Conservation (phyloP, 2,888 invertebrate genomes). For the Phalangium opilio region DNA sequence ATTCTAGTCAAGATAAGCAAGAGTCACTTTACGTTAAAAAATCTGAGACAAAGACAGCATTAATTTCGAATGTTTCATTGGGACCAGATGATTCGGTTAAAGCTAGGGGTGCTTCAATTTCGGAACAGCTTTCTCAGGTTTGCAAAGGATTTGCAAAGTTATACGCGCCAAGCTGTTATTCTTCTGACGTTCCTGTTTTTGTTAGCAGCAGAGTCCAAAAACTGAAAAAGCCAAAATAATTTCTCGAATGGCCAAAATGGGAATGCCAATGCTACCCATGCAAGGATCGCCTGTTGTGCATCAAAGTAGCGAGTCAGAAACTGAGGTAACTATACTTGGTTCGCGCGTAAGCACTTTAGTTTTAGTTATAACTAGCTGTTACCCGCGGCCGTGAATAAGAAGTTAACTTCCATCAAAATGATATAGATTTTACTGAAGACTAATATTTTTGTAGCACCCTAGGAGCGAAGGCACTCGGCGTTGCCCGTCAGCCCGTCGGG, state of each 20-base stretch:
- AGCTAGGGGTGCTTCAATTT: conserved; percentile 15
- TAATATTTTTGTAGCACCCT: too few species aligned
- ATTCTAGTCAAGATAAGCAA: too few species aligned
- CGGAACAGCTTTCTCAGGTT: conserved; percentile 16
- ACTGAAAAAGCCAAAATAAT: conserved; percentile 28
- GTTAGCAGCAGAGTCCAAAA: conserved; percentile 22
- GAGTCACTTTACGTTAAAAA: neutral
- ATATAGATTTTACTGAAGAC: too few species aligned
- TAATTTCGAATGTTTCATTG: neutral
- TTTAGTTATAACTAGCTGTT: too few species aligned
- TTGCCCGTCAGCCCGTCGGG: too few species aligned
- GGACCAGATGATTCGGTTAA: conserved; percentile 11
- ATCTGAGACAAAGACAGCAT: neutral
- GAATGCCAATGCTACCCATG: conserved; percentile 24
- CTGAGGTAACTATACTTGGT: conserved; percentile 10
- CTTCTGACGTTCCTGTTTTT: too few species aligned
- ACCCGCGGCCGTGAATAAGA: too few species aligned
- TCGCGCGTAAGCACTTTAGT: too few species aligned
- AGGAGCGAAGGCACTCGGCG: too few species aligned
- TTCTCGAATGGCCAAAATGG: conserved; percentile 34
- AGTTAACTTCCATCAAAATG: too few species aligned
- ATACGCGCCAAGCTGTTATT: too few species aligned
- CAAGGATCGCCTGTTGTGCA: conserved; percentile 11
- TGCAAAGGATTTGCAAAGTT: too few species aligned
- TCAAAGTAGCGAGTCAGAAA: conserved; percentile 16